Conservation (phyloP, 2,888 invertebrate genomes). For the Electrophaes corylata region DNA sequence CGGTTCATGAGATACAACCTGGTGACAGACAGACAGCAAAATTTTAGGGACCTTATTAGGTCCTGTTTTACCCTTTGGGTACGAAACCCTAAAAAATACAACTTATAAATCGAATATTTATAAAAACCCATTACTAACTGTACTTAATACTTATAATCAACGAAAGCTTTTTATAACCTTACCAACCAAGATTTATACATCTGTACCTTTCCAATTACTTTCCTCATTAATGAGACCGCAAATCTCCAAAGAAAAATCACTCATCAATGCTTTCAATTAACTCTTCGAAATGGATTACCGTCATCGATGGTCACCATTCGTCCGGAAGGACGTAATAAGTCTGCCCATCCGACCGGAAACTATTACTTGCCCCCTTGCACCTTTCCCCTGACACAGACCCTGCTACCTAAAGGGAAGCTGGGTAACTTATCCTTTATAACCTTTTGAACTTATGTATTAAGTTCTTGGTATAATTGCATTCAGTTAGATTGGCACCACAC, state of each 20-base stretch:
- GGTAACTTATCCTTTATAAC: neutral
- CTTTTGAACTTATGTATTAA: too few relatives aligned
- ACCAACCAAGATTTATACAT: neutral
- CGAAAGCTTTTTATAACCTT: neutral
- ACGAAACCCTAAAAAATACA: too few relatives aligned
- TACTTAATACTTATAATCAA: too few relatives aligned
- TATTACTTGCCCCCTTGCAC: conserved; percentile 49
- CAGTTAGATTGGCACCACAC: too few relatives aligned
- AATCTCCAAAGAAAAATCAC: conserved; percentile 46
- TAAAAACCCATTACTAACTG: too few relatives aligned
- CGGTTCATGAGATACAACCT: too few relatives aligned
- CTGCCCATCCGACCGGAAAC: conserved; percentile 62
- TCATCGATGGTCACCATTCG: conserved; percentile 49
- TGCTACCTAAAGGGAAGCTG: conserved; percentile 7
- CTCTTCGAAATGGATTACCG: conserved; percentile 55
- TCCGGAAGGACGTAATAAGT: conserved; percentile 66
- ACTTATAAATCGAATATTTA: too few relatives aligned
- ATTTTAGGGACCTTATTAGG: too few relatives aligned
- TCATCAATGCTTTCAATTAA: conserved; percentile 62
- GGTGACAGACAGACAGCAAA: too few relatives aligned
- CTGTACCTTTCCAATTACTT: conserved; percentile 23
- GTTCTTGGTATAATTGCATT: too few relatives aligned
- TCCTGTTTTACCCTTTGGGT: too few relatives aligned
- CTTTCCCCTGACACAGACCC: conserved; percentile 9
- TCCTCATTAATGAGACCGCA: conserved; percentile 18